Percentiles rank a stretch among this genome's conserved stretches.
These are phyloP conservation scores for Leptonema lineaticorne DNA, from an alignment of 1,140 invertebrate genomes.

Conservation along the genomic window DNA sequence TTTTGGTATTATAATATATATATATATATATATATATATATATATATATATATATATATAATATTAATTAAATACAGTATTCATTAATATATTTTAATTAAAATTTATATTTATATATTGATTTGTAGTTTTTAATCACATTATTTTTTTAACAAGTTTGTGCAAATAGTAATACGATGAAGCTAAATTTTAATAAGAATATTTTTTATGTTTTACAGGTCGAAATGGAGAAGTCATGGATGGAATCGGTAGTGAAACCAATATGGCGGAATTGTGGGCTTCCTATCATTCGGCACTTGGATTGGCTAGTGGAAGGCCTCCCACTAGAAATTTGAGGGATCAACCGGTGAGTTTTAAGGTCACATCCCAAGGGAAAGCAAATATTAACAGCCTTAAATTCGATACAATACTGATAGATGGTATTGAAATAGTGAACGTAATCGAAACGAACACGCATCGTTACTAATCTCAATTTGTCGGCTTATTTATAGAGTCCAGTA, in stretches of 20 bases:
- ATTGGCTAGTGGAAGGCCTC: slow-evolving; percentile 61
- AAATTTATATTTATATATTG: too few relatives aligned
- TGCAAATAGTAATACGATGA: too few relatives aligned
- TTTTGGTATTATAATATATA: too few relatives aligned
- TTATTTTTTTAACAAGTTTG: too few relatives aligned
- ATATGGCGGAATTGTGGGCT: slow-evolving; percentile 76
- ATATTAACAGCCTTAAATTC: background rate
- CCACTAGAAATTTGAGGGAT: slow-evolving; percentile 60
- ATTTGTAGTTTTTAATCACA: too few relatives aligned
- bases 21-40: too few relatives aligned
- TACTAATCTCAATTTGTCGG: background rate
- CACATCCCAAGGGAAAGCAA: slow-evolving; percentile 34
- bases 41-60: too few relatives aligned
- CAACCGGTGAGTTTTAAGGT: slow-evolving; percentile 64
- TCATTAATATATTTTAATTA: too few relatives aligned
- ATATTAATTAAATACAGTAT: too few relatives aligned
- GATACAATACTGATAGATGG: background rate
- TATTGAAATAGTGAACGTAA: background rate
- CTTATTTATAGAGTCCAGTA: slow-evolving; percentile 62
- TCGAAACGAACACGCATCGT: background rate
- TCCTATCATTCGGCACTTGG: slow-evolving; percentile 71
- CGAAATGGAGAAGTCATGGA: slow-evolving; percentile 57
- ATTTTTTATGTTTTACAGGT: slow-evolving; percentile 43
- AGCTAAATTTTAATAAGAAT: too few relatives aligned
- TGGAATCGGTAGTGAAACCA: slow-evolving; percentile 57